Evolutionary conservation across 2,888 invertebrate genomes (phyloP), one percentile per base, ranked within the genome.

Genomic region (Palloptera scutellata): DNA sequence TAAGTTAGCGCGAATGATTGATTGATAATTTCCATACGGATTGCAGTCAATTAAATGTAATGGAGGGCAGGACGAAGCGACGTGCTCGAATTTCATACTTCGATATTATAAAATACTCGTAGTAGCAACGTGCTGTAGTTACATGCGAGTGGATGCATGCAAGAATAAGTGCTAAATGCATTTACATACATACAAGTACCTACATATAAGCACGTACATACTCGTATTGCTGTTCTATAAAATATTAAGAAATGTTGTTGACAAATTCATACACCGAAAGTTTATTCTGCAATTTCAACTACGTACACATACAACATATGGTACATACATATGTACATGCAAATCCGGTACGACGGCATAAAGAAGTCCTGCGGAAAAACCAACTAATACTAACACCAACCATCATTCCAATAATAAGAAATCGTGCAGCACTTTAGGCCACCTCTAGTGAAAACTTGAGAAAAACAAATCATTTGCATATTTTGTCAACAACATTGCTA

Each of bases 1-100:
- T 68, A 61, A 61, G 43, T 67, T 55, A 59, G 64, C 61, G 61
- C 68, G 68, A 68, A 70, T 64, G 68, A 59, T 70, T 67, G 66
- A 70, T 66, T 70, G 64, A 64, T 67, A 62, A 70, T 59, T 67
- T 67, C 11, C 61, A 53, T 55, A 51, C 61, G 52, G 43, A 55
- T 62, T 53, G 5, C 48, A 53, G 12, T 40, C 19, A 69, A 20
- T 13, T 10, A 40, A 43, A 62, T 41, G 6, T 30, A 30, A 30
- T 30, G 30, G 30, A 30, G 30, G 30, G 30, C 30, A 30, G 30
- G 6, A 30, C 30, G 6, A 30, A 30, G 6, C 3, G 6, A 30
- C 30, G 6, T 2, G 30, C 3, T 30, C 30, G 30, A 30, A 30
- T 2, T 30, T 4, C 6, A 6, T 2, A 30, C 2, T 2, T 30